Evolutionary conservation across 2,797 vertebrate genomes (phyloP).

Genomic region (Anguilla pacifica): DNA sequence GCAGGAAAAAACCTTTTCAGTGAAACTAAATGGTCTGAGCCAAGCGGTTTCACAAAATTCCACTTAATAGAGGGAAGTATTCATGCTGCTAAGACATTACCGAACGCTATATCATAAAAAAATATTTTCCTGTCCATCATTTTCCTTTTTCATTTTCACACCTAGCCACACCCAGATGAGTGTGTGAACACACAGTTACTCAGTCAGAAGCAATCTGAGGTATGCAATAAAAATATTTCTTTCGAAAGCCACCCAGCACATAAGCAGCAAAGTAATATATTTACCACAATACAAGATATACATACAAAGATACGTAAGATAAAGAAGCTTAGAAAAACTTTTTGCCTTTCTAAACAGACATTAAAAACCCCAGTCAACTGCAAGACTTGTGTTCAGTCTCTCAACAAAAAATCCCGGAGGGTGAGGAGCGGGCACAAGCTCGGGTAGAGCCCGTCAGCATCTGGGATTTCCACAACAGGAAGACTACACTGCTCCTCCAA

Average conservation of each 20-base stretch:
- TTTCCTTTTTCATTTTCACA: not conserved
- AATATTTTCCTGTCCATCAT: not conserved
- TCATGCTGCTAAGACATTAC: too few relatives aligned
- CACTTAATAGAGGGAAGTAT: too few relatives aligned
- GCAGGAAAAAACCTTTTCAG: too few relatives aligned
- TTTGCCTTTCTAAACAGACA: not conserved
- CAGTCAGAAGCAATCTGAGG: not conserved
- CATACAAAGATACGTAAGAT: not conserved
- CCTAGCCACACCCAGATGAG: not conserved
- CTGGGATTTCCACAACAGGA: too few relatives aligned
- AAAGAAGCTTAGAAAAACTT: not conserved
- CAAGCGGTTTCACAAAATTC: too few relatives aligned
- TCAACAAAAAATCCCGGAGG: too few relatives aligned
- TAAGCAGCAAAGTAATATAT: not conserved
- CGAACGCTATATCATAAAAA: not conserved
- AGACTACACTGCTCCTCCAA: too few relatives aligned
- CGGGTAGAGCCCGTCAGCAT: too few relatives aligned
- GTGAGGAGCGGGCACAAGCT: too few relatives aligned
- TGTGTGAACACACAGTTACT: slow-evolving; percentile 4
- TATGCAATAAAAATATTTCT: not conserved
- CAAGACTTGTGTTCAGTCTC: too few relatives aligned
- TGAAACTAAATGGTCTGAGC: too few relatives aligned
- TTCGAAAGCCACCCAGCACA: not conserved
- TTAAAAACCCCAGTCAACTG: not conserved
- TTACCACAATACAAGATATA: too few relatives aligned